These are phyloP conservation scores for Luperina testacea DNA, from an alignment of 2,888 invertebrate genomes.

Conservation along the genomic window DNA sequence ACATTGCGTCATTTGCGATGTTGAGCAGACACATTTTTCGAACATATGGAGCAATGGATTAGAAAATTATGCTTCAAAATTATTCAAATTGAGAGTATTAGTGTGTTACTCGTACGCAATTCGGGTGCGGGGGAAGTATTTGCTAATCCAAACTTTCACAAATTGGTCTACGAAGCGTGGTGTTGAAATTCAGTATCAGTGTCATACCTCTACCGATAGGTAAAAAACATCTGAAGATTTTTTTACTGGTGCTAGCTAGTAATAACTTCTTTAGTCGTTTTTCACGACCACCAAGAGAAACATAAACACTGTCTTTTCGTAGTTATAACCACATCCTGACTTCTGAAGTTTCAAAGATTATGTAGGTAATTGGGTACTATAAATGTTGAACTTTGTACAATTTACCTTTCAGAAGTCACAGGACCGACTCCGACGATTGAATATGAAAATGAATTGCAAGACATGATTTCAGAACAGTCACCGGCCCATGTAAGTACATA, in stretches of 20 bases:
- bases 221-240: not conserved
- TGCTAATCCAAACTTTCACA: not conserved
- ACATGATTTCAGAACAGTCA: slow-evolving; percentile 29
- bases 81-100: no score
- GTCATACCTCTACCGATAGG: not conserved
- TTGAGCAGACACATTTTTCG: no score
- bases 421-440: slow-evolving; percentile 12
- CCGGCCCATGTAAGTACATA: slow-evolving; percentile 52
- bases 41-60: no score
- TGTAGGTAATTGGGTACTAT: not conserved
- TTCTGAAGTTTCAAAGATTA: slow-evolving; percentile 12
- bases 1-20: no score
- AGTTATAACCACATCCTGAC: slow-evolving; percentile 11
- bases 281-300: slow-evolving; percentile 14
- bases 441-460: slow-evolving; percentile 29
- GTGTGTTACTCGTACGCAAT: no score
- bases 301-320: not conserved
- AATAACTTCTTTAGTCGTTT: slow-evolving; percentile 7
- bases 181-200: not conserved
- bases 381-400: slow-evolving; percentile 3
- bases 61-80: no score
- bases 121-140: not conserved
- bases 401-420: slow-evolving; percentile 38
- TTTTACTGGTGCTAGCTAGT: not conserved
- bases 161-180: not conserved